phyloP scores from a whole-genome alignment of 92 coral and sea anemone species.

The Phymanthus crucifer region DNA sequence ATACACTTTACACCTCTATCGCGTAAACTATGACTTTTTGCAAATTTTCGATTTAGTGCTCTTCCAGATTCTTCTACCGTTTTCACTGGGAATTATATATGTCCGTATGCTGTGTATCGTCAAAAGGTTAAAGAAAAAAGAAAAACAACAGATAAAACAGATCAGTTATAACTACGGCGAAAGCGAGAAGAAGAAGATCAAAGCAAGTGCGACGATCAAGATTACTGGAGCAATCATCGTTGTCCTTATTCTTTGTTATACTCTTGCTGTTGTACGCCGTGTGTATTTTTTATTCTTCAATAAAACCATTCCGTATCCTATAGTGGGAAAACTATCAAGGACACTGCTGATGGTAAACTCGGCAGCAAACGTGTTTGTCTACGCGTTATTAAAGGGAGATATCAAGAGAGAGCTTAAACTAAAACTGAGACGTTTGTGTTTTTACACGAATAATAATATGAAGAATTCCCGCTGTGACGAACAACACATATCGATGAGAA shows the following conservation, averaged over 20 bases:
- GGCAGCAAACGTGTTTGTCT: not conserved
- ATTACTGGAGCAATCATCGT: slow-evolving; percentile 28
- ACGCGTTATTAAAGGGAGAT: not conserved
- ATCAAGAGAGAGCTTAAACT: not conserved
- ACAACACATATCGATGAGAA: not conserved
- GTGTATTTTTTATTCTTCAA: not conserved
- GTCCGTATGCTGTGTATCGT: slow-evolving; percentile 40
- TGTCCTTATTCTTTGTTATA: slow-evolving; percentile 23
- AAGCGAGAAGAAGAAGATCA: not conserved
- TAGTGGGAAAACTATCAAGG: not conserved
- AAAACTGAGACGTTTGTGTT: not conserved
- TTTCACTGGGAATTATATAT: slow-evolving; percentile 27
- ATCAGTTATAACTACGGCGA: slow-evolving; percentile 43
- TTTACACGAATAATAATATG: not conserved
- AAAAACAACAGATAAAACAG: slow-evolving; percentile 41
- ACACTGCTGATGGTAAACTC: not conserved
- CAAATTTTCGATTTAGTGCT: slow-evolving; percentile 20
- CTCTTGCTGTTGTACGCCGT: slow-evolving; percentile 15
- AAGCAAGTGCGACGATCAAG: slow-evolving; percentile 18
- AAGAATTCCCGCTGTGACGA: not conserved
- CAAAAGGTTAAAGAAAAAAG: slow-evolving; percentile 20
- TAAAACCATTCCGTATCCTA: not conserved
- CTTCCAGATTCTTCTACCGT: slow-evolving; percentile 40
- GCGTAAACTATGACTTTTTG: not conserved
- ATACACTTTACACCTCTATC: not conserved